Conservation (phyloP, 2,113 vertebrate genomes). For the Forbesichthys agassizii region DNA sequence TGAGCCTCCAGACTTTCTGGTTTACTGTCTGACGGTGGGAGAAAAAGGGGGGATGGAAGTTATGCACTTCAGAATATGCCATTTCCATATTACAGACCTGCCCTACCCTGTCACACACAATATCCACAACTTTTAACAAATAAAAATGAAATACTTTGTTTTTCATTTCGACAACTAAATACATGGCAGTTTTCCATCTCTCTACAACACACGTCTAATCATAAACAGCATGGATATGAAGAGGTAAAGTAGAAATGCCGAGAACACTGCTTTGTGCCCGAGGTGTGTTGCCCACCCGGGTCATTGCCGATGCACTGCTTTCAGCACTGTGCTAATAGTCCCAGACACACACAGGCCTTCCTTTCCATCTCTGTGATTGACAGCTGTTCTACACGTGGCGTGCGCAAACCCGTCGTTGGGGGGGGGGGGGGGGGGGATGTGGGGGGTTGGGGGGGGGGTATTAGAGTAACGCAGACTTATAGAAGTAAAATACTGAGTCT, state of each 20-base stretch:
- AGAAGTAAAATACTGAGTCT: background rate
- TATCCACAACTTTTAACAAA: too few species aligned
- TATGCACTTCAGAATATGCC: background rate
- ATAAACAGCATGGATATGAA: too few species aligned
- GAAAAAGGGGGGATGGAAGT: background rate
- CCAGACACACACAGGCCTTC: conserved; percentile 4
- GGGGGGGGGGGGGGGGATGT: conserved; percentile 6
- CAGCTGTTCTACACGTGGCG: conserved; percentile 1
- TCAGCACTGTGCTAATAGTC: background rate
- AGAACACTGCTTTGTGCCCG: background rate
- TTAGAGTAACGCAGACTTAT: conserved; percentile 1
- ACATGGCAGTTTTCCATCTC: background rate
- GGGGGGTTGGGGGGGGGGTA: conserved; percentile 1
- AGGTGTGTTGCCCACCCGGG: background rate
- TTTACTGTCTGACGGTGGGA: conserved; percentile 83
- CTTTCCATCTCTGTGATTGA: conserved; percentile 21
- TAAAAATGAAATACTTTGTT: too few species aligned
- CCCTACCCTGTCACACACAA: background rate
- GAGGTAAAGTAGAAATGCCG: too few species aligned
- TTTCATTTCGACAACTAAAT: too few species aligned
- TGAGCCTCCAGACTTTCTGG: conserved; percentile 94
- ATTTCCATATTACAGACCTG: background rate
- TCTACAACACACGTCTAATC: background rate
- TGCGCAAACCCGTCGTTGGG: background rate
- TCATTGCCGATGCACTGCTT: background rate